Evolutionary conservation across 2,888 invertebrate species (phyloP).

Genomic region (Parasteatoda lunata): DNA sequence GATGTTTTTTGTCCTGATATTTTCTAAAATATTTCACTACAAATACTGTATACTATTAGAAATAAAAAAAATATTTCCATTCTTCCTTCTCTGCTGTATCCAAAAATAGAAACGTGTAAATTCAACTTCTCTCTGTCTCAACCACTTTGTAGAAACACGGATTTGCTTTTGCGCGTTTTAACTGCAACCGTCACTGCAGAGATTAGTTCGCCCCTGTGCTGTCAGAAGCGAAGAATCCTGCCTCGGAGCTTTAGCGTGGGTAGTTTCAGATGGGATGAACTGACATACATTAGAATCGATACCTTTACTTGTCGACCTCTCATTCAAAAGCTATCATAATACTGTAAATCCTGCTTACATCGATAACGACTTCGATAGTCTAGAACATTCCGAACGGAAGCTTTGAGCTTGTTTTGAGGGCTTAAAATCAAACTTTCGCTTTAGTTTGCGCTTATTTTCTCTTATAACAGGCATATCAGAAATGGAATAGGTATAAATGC

Average conservation of each 20-base stretch:
- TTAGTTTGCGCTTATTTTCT: no score
- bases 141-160: constrained; percentile 44
- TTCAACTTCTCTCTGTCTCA: constrained; percentile 36
- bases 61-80: no score
- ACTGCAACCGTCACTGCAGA: constrained; percentile 20
- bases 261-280: background rate
- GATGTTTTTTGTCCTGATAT: no score
- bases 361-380: background rate
- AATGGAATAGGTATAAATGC: no score
- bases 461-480: no score
- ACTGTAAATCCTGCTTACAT: background rate
- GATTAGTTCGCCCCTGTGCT: constrained; percentile 9
- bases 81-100: no score
- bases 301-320: background rate
- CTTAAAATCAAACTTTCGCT: no score
- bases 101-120: constrained; percentile 6
- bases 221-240: background rate
- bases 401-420: background rate
- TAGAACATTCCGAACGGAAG: background rate
- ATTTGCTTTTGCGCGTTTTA: constrained; percentile 39
- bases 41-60: no score
- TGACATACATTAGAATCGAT: background rate
- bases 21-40: no score
- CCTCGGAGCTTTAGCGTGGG: background rate
- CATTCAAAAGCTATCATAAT: background rate